Evolutionary conservation across 1,140 invertebrate species (phyloP).

Genomic region (Drosophila simulans): DNA sequence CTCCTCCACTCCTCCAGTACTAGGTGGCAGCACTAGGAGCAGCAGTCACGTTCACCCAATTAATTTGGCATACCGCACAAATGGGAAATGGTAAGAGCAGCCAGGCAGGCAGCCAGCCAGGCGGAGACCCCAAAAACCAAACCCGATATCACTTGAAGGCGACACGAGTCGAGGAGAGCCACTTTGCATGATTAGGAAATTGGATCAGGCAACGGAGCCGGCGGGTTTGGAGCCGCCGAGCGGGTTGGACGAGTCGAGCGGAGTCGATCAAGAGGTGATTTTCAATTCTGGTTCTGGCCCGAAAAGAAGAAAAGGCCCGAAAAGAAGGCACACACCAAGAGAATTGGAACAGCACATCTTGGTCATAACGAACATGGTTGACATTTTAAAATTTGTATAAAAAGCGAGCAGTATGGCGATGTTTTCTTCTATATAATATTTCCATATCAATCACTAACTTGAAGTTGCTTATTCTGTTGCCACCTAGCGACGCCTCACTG

Average conservation of each 20-base stretch:
- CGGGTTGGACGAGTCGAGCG: slow-evolving; percentile 41
- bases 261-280: slow-evolving; percentile 46
- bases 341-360: background rate
- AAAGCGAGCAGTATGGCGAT: no score
- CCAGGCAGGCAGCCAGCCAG: background rate
- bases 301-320: slow-evolving; percentile 13
- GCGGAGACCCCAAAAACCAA: slow-evolving; percentile 17
- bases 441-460: background rate
- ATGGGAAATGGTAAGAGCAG: slow-evolving; percentile 14
- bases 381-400: background rate
- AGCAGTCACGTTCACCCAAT: slow-evolving; percentile 51
- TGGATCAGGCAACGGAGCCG: slow-evolving; percentile 54
- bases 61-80: slow-evolving; percentile 46
- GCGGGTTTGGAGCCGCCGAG: slow-evolving; percentile 29
- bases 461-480: no score
- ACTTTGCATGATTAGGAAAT: slow-evolving; percentile 61
- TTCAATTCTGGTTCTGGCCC: slow-evolving; percentile 52
- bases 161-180: slow-evolving; percentile 31
- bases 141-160: slow-evolving; percentile 30
- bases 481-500: slow-evolving; percentile 6
- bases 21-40: background rate
- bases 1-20: background rate
- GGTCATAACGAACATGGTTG: background rate
- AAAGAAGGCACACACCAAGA: slow-evolving; percentile 6
- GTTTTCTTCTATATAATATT: no score